phyloP scores from a whole-genome alignment of 1,140 invertebrate species.

The Papilio helenus region DNA sequence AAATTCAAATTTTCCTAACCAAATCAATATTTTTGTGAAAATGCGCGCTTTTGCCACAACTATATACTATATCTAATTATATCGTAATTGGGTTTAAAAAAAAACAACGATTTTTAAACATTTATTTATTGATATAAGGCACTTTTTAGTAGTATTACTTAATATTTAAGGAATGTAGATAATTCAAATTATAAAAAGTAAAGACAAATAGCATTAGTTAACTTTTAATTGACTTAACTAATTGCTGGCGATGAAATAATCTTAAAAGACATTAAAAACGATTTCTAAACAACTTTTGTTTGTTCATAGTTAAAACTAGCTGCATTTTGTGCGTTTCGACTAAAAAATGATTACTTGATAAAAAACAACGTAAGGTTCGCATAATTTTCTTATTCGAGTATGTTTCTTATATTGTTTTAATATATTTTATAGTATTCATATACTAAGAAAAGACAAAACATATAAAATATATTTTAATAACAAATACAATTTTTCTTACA shows the following conservation, averaged over 20 bases:
- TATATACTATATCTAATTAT: no score
- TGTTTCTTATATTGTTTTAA: background rate
- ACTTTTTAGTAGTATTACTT: background rate
- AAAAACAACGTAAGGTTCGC: background rate
- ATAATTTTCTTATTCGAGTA: background rate
- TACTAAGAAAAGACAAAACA: background rate
- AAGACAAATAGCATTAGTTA: background rate
- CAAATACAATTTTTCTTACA: background rate
- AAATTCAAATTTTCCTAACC: no score
- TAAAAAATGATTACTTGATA: background rate
- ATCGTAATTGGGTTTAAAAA: background rate
- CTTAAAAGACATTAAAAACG: background rate
- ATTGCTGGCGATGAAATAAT: background rate
- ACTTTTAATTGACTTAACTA: background rate
- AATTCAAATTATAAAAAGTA: background rate
- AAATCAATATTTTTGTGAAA: no score
- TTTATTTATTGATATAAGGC: background rate
- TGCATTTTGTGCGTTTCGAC: background rate
- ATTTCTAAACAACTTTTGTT: background rate
- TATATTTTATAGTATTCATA: no score
- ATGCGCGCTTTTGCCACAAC: background rate
- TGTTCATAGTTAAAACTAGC: background rate
- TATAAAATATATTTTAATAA: background rate
- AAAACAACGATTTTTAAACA: background rate
- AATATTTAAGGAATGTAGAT: background rate